Evolutionary conservation across 2,113 vertebrate genomes (phyloP).

Genomic region (Indicator maculatus): DNA sequence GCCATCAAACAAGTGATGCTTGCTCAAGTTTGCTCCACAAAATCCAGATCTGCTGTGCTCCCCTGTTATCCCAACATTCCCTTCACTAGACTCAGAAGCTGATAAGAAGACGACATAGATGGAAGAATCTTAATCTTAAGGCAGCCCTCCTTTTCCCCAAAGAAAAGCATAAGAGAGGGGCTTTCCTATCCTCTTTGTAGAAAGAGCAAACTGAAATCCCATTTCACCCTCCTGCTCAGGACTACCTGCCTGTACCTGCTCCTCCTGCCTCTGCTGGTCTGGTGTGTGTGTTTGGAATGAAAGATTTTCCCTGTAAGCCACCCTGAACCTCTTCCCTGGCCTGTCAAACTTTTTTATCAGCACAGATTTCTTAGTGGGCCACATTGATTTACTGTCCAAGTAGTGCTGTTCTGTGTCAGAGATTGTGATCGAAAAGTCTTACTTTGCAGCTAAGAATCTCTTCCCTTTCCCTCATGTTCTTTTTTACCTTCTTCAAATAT

Average conservation of each 20-base stretch:
- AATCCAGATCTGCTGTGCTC: background rate
- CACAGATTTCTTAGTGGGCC: constrained; percentile 45
- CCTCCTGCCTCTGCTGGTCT: constrained; percentile 59
- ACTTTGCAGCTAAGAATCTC: constrained; percentile 46
- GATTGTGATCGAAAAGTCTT: constrained; percentile 43
- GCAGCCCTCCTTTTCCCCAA: background rate
- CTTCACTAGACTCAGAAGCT: background rate
- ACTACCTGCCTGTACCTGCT: constrained; percentile 70
- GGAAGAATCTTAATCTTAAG: background rate
- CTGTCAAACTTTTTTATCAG: constrained; percentile 63
- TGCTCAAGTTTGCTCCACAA: background rate
- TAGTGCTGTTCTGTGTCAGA: constrained; percentile 64
- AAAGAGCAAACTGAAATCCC: background rate
- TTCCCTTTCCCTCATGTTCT: constrained; percentile 1
- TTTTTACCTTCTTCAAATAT: constrained; percentile 56
- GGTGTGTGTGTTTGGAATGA: constrained; percentile 59
- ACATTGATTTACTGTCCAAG: constrained; percentile 65
- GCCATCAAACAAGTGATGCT: background rate
- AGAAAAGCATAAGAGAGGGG: background rate
- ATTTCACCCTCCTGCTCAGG: background rate
- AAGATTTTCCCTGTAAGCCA: constrained; percentile 65
- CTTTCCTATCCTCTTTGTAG: constrained; percentile 16
- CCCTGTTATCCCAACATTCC: background rate
- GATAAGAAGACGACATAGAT: background rate
- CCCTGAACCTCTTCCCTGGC: constrained; percentile 40